A percentile compares a stretch with the other conserved stretches of the same genome.
Evolutionary conservation across 2,113 vertebrate genomes (phyloP).

Genomic region (Arvicanthis niloticus): DNA sequence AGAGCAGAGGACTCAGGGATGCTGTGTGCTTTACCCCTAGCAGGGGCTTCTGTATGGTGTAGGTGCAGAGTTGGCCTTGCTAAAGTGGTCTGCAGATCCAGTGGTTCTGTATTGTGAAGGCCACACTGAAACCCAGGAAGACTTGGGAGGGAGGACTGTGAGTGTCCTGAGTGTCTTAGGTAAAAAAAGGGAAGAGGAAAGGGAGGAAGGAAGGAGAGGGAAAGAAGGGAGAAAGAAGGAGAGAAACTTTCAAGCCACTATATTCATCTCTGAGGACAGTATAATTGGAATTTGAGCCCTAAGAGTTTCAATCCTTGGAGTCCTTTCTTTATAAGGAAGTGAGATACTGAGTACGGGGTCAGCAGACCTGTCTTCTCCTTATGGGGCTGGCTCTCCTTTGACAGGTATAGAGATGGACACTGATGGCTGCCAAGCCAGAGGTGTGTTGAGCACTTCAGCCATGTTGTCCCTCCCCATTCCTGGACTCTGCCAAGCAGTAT

Average conservation of each 20-base stretch:
- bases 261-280: background rate
- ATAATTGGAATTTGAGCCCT: background rate
- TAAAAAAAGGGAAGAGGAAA: background rate
- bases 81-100: background rate
- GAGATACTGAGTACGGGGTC: rapidly evolving
- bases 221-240: background rate
- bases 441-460: rapidly evolving
- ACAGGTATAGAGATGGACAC: rapidly evolving
- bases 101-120: background rate
- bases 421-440: background rate
- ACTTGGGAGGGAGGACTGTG: background rate
- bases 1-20: background rate
- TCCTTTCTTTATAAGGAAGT: background rate
- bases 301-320: background rate
- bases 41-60: background rate
- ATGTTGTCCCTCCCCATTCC: background rate
- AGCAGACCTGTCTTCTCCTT: rapidly evolving
- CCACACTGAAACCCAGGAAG: background rate
- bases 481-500: background rate
- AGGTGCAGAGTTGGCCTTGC: background rate
- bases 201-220: background rate
- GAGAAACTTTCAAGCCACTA: background rate
- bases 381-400: rapidly evolving
- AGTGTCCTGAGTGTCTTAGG: background rate
- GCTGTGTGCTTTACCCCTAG: background rate